Base-by-base conservation (phyloP, 2,113 vertebrate species). In the Etheostoma spectabile region DNA sequence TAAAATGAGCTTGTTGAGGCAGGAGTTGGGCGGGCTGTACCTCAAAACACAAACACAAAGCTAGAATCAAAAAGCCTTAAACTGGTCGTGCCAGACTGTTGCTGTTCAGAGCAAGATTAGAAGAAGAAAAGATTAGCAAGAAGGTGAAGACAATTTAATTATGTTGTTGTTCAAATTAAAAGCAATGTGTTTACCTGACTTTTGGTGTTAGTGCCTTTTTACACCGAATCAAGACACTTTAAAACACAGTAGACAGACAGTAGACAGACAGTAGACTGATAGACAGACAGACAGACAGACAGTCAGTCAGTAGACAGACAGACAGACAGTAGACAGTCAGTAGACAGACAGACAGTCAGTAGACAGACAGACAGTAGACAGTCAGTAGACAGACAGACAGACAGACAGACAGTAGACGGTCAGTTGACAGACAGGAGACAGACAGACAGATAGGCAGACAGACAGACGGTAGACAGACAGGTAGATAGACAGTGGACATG, bases 51-150 rank as follows among this genome's bases (percentile, higher is more conserved):
- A 90, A 81, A 90, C 69, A 82, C 72, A 86, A 86, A 88, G 86
- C 88, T 89, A 90, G 83, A 93, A 86, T 89, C 86, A 89, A 95
- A 91, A 95, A 92, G 95, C 94, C 94, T 96, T 95, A 95, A 93
- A 91, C 90, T 93, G 89, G 85, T 93, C 85, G 63, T 83, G 74
- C 87, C 91, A 93, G 94, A 94, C 93, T 93, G 92, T 93, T 94
- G 93, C 84, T 93, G 89, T 89, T 90, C 87, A 88, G 85, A 93
- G 87, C 81, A 85, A 79, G 79, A 84, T 42, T 42, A 10, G 10
- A 83, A 53, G 82, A 70, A 73, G 76, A 66, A 70, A 80, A 67
- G n/a, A 79, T 63, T 13, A 82, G 73, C 24, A 62, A 88, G 79
- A 83, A 83, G 75, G 64, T 84, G 76, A 85, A 87, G 78, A 89